These are phyloP conservation scores for Hycleus cichorii DNA, from an alignment of 1,140 invertebrate genomes.

Conservation along the genomic window DNA sequence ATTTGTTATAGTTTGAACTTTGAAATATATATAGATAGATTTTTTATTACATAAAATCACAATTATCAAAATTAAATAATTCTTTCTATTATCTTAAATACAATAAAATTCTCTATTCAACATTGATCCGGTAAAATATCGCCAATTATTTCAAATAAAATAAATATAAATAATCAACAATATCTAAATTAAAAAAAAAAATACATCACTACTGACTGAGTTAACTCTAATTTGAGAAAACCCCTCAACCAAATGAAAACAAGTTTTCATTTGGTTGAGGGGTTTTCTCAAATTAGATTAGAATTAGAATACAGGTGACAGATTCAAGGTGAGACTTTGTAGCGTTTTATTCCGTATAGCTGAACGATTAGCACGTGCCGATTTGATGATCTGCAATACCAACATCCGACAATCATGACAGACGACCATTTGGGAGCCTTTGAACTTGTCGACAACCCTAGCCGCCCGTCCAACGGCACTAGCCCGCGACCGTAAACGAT, in stretches of 20 bases:
- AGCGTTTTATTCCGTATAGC: conserved; percentile 71
- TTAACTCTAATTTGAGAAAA: neutral
- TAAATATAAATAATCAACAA: conserved; percentile 12
- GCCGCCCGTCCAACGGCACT: conserved; percentile 21
- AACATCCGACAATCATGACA: conserved; percentile 92
- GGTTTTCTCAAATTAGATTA: conserved; percentile 4
- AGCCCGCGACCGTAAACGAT: conserved; percentile 27
- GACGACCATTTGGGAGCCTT: conserved; percentile 49
- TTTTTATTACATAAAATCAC: conserved; percentile 18
- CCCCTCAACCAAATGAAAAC: too few species aligned
- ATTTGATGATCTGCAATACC: conserved; percentile 88
- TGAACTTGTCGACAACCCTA: conserved; percentile 24
- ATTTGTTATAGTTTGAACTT: conserved; percentile 11
- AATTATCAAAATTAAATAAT: conserved; percentile 25
- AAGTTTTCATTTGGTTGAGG: neutral
- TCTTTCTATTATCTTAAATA: conserved; percentile 9
- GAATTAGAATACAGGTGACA: conserved; percentile 68
- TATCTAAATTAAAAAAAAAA: conserved; percentile 17
- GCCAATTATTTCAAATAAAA: too few species aligned
- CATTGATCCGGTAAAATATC: too few species aligned
- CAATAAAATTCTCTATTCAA: conserved; percentile 16
- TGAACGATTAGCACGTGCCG: conserved; percentile 67
- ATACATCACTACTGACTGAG: conserved; percentile 21
- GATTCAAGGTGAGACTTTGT: conserved; percentile 70
- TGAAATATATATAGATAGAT: conserved; percentile 3